Base-by-base conservation (phyloP, 1,140 invertebrate genomes). In the Chionoecetes opilio region DNA sequence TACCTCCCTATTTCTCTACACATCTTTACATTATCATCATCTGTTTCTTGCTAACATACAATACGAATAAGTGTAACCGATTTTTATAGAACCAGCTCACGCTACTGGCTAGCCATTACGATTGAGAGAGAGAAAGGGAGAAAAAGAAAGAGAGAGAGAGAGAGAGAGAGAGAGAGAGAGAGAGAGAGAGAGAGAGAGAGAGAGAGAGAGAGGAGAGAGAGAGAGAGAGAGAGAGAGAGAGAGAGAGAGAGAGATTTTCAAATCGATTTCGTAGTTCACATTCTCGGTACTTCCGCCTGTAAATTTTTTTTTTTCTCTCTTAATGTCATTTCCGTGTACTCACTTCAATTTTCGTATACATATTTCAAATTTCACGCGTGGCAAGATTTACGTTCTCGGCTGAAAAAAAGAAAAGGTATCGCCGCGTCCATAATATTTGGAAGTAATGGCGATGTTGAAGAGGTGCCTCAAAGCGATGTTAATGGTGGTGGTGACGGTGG, bases 321-420 rank as follows among this genome's bases (percentile, higher is more conserved):
- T 75, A 26, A 6, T n/a, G 11, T n/a, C 21, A 2, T 75, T 75
- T 75, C 8, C 21, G 21, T 75, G n/a, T 75, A n/a, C n/a, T 75
- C 63, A 2, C 11, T 21, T 1, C 2, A 75, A 75, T 75, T 75
- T 26, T 75, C 63, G 63, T 75, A 75, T n/a, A 75, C n/a, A 11
- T n/a, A 21, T 21, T 21, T 21, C 6, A 75, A 75, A 26, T n/a
- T n/a, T 75, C 21, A 75, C 63, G 63, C 63, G 0, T 75, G 63
- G n/a, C 63, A 75, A n/a, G 63, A 75, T 75, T 75, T 75, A 75
- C 63, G 41, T n/a, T 75, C 63, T 21, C 63, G n/a, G n/a, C n/a
- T 6, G 21, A 75, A 75, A n/a, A n/a, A 1, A 75, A 75, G 41
- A 46, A 75, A n/a, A 75, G 0, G 21, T 75, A n/a, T 75, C 21